Evolutionary conservation across 2,888 invertebrate species (phyloP), one percentile per base, ranked within the genome.

Genomic region (Trypoxylon attenuatum): DNA sequence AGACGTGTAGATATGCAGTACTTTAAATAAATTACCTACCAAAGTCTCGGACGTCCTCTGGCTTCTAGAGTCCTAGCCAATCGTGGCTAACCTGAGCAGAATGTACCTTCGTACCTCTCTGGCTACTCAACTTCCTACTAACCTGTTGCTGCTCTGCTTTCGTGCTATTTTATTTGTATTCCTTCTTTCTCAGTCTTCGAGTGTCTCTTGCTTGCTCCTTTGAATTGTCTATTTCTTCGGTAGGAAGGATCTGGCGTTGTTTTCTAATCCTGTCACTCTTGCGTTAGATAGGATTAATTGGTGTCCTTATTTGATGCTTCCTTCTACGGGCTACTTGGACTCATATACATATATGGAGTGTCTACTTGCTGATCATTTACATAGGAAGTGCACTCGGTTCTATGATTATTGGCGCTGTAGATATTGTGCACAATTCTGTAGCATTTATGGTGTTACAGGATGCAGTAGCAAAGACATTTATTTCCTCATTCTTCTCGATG

Each of bases 21-120:
- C 56, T 68, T 70, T 70, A 68, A 70, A 70, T 70, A 70, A 70
- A 70, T 70, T 70, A 70, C 46, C 68, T 58, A 63, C 45, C 33
- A 52, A 55, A 62, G 67, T 27, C 52, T 29, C 27, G 23, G 42
- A 33, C 41, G 29, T 57, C 50, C 62, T 39, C 22, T 41, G 29
- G 46, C 43, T 52, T 19, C 18, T 29, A 19, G 25, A 4, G 38
- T 6, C 5, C 49, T 33, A 10, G 33, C 33, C 33, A 33, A 33
- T 33, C 33, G 10, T 33, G 33, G 33, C 33, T 33, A 33, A 13
- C 33, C 33, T 33, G 33, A 4, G 10, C 33, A 15, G 19, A 16
- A 15, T 16, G 4, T 10, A 2, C 5, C 5, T 15, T 18, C 19
- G 27, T 10, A 27, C 27, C 27, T 27, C 41, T 16, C 41, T 19